Evolutionary conservation across 2,797 vertebrate species (phyloP).

Genomic region (Oophaga sylvatica): DNA sequence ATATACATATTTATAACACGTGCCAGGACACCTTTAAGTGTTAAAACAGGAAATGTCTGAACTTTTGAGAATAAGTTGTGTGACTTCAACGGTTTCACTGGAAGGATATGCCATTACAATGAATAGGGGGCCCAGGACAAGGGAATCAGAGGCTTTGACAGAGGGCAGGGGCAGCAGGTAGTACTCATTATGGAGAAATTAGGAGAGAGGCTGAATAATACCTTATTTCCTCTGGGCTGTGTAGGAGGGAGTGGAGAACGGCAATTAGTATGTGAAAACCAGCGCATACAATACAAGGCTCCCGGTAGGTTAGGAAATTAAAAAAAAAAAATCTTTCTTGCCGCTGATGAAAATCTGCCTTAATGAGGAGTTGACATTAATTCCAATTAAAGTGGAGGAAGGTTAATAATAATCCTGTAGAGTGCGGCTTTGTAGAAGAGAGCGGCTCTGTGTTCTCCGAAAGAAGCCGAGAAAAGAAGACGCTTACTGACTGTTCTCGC

Average conservation of each 20-base stretch:
- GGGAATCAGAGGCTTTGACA: neutral
- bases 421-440: slow-evolving; percentile 9
- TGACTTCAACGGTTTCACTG: neutral
- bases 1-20: too few relatives aligned
- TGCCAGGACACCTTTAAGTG: too few relatives aligned
- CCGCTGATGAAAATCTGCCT: slow-evolving; percentile 48
- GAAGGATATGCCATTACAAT: neutral
- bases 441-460: neutral
- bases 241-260: slow-evolving; percentile 29
- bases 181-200: neutral
- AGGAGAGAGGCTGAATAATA: slow-evolving; percentile 8
- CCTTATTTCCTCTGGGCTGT: slow-evolving; percentile 35
- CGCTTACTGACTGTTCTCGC: neutral
- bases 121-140: neutral
- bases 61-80: neutral
- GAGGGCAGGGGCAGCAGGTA: neutral
- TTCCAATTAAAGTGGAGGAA: slow-evolving; percentile 58
- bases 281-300: slow-evolving; percentile 11
- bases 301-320: slow-evolving; percentile 42
- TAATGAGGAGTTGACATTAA: slow-evolving; percentile 56
- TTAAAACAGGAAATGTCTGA: neutral
- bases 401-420: slow-evolving; percentile 54
- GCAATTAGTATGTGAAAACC: slow-evolving; percentile 45
- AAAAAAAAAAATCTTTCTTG: slow-evolving; percentile 22
- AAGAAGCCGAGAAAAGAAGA: neutral